Conservation (phyloP, 1,140 invertebrate genomes). For the Zaprionus taronus region DNA sequence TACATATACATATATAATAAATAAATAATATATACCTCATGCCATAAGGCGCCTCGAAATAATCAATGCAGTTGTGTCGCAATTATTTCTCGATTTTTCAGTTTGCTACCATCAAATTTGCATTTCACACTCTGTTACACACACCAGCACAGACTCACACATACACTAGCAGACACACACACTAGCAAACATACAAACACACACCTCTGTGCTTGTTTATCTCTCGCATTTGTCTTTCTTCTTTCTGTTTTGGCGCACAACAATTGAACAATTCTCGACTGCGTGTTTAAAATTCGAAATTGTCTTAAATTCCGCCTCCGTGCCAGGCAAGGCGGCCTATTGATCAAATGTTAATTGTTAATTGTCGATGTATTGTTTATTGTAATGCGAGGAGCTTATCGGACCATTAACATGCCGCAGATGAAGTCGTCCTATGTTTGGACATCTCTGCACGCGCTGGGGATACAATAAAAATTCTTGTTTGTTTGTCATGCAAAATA, state of each 20-base stretch:
- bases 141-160: neutral
- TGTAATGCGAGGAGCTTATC: constrained; percentile 19
- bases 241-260: constrained; percentile 54
- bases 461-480: constrained; percentile 60
- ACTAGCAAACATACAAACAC: neutral
- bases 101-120: constrained; percentile 40
- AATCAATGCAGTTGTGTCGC: constrained; percentile 72
- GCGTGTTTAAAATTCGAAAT: constrained; percentile 69
- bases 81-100: constrained; percentile 50
- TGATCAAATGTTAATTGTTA: constrained; percentile 47
- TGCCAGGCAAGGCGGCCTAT: constrained; percentile 25
- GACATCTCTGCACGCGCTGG: constrained; percentile 23
- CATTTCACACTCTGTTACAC: constrained; percentile 46
- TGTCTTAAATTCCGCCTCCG: constrained; percentile 60
- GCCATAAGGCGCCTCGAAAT: constrained; percentile 39
- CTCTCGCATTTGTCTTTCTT: constrained; percentile 19
- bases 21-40: constrained; percentile 60
- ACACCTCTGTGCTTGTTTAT: constrained; percentile 4
- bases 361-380: constrained; percentile 8
- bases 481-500: constrained; percentile 72
- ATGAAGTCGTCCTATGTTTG: constrained; percentile 34
- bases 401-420: constrained; percentile 41
- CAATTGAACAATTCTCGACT: constrained; percentile 58
- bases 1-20: constrained; percentile 41
- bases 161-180: neutral